A percentile compares a stretch with the other conserved stretches of the same genome.
These are phyloP conservation scores for Diplodus puntazzo DNA, from an alignment of 2,797 vertebrate genomes.

Conservation along the genomic window DNA sequence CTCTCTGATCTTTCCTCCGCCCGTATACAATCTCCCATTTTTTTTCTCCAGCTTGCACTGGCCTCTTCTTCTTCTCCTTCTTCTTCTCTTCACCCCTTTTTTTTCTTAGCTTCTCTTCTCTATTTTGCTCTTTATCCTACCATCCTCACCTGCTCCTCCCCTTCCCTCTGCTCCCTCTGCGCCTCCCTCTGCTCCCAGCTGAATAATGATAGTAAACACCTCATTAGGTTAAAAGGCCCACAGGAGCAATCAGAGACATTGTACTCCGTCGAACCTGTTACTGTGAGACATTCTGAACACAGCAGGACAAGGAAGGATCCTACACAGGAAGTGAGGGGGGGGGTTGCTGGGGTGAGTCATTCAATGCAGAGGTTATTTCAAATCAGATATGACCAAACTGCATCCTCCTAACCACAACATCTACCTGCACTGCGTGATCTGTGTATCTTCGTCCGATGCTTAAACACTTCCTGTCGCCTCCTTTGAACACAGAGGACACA, in stretches of 20 bases:
- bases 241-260: slow-evolving; percentile 87
- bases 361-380: slow-evolving; percentile 43
- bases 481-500: not conserved
- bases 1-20: slow-evolving; percentile 47
- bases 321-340: slow-evolving; percentile 14
- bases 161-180: not conserved
- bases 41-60: slow-evolving; percentile 35
- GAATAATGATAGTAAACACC: slow-evolving; percentile 92
- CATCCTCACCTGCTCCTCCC: not conserved
- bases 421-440: not conserved
- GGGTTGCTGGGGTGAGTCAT: slow-evolving; percentile 3
- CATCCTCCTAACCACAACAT: slow-evolving; percentile 20
- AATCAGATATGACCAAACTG: slow-evolving; percentile 33
- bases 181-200: slow-evolving; percentile 76
- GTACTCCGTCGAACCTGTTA: slow-evolving; percentile 78
- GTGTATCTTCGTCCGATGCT: not conserved
- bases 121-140: slow-evolving; percentile 36
- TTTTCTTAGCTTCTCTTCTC: slow-evolving; percentile 29
- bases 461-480: slow-evolving; percentile 10
- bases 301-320: slow-evolving; percentile 38
- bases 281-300: slow-evolving; percentile 52
- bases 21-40: slow-evolving; percentile 45
- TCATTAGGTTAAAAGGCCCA: slow-evolving; percentile 98
- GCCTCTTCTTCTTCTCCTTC: slow-evolving; percentile 21
- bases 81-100: slow-evolving; percentile 2